Percentiles rank a stretch among this genome's conserved stretches.
These are phyloP conservation scores for Scomber colias DNA, from an alignment of 2,113 vertebrate species.

Conservation along the genomic window DNA sequence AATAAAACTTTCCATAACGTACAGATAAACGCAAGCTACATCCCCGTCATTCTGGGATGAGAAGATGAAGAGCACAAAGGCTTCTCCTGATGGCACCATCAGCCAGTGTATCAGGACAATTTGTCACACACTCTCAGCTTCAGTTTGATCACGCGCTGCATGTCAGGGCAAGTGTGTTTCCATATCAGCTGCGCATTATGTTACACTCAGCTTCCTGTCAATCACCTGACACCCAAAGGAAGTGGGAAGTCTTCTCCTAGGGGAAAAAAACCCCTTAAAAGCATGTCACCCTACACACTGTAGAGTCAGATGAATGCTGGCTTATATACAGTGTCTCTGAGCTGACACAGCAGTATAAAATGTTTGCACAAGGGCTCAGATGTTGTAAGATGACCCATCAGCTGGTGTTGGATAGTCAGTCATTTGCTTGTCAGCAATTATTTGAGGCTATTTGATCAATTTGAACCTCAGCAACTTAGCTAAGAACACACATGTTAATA, in stretches of 20 bases:
- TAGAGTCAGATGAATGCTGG: slow-evolving; percentile 1
- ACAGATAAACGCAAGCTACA: not conserved
- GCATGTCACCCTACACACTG: slow-evolving; percentile 2
- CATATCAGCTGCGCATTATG: slow-evolving; percentile 6
- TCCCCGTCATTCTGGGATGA: not conserved
- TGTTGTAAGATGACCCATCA: too few relatives aligned
- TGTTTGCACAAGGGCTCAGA: too few relatives aligned
- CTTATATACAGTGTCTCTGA: not conserved
- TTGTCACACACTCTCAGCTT: slow-evolving; percentile 4
- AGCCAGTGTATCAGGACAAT: not conserved
- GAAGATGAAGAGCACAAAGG: slow-evolving; percentile 20
- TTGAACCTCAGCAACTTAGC: too few relatives aligned
- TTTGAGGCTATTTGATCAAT: too few relatives aligned
- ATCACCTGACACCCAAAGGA: slow-evolving; percentile 21
- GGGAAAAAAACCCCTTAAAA: not conserved
- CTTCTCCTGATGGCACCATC: slow-evolving; percentile 12
- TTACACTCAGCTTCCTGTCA: slow-evolving; percentile 7
- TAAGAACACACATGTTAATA: too few relatives aligned
- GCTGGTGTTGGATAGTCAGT: too few relatives aligned
- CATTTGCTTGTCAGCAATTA: too few relatives aligned
- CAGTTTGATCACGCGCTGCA: slow-evolving; percentile 4
- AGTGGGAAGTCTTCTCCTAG: not conserved
- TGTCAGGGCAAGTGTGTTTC: not conserved
- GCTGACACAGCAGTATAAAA: too few relatives aligned
- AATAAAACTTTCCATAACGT: slow-evolving; percentile 14